phyloP scores from a whole-genome alignment of 2,113 vertebrate species.

The Triplophysa dalaica region DNA sequence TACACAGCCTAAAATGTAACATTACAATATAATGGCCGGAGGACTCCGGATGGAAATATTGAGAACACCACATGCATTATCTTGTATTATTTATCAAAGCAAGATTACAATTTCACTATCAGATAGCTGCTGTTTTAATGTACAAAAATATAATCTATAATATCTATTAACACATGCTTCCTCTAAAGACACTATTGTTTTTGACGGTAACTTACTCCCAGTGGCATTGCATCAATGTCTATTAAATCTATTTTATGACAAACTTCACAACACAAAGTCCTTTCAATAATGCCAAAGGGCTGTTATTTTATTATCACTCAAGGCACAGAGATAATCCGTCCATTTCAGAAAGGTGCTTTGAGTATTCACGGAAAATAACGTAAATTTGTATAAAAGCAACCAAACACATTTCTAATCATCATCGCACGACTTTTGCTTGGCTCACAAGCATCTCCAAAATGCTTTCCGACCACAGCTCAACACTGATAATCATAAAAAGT shows the following conservation, averaged over 20 bases:
- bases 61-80: neutral
- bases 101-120: neutral
- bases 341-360: constrained; percentile 23
- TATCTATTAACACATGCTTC: neutral
- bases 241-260: neutral
- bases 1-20: neutral
- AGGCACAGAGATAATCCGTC: constrained; percentile 18
- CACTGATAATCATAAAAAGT: constrained; percentile 26
- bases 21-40: neutral
- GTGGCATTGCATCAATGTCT: too few species aligned
- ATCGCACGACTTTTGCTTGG: neutral
- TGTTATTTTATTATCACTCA: neutral
- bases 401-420: neutral
- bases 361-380: constrained; percentile 14
- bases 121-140: neutral
- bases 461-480: neutral
- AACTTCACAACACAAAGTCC: neutral
- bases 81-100: neutral
- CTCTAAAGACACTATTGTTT: neutral
- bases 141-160: constrained; percentile 17
- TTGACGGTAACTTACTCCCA: neutral
- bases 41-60: neutral
- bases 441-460: neutral
- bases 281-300: neutral
- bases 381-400: neutral